These are phyloP conservation scores for Trissonchulus latispiculum DNA, from an alignment of 2,888 invertebrate genomes.

Conservation along the genomic window DNA sequence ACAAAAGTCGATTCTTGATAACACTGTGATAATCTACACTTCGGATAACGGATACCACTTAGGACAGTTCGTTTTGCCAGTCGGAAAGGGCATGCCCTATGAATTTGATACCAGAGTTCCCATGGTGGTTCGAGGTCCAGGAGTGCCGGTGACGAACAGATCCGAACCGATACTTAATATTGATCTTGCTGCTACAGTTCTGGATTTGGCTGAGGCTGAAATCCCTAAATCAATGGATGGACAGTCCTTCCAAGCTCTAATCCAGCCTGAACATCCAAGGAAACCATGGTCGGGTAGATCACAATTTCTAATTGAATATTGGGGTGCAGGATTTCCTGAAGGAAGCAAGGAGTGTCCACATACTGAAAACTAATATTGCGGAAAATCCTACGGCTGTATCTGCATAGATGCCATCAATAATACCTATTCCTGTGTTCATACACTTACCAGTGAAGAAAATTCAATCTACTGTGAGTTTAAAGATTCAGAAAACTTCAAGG, in stretches of 20 bases:
- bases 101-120: no score
- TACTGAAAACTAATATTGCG: no score
- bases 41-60: no score
- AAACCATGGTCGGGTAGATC: no score
- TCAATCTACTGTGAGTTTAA: conserved; percentile 3
- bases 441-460: conserved; percentile 51
- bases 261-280: no score
- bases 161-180: not conserved
- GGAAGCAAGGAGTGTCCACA: no score
- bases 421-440: conserved; percentile 65
- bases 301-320: conserved; percentile 9
- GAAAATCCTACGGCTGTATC: conserved; percentile 60
- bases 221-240: no score
- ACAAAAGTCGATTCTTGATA: not conserved
- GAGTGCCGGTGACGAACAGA: no score
- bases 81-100: no score
- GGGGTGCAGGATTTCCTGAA: not conserved
- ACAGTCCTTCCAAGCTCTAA: no score
- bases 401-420: conserved; percentile 76
- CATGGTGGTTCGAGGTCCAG: conserved; percentile 66
- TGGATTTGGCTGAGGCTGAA: no score
- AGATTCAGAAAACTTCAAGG: conserved; percentile 53
- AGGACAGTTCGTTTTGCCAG: no score
- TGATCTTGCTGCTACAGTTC: not conserved
- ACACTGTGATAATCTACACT: not conserved